Percentiles rank a stretch among this genome's conserved stretches.
Evolutionary conservation across 2,113 vertebrate species (phyloP).

Genomic region (Macrotis lagotis): DNA sequence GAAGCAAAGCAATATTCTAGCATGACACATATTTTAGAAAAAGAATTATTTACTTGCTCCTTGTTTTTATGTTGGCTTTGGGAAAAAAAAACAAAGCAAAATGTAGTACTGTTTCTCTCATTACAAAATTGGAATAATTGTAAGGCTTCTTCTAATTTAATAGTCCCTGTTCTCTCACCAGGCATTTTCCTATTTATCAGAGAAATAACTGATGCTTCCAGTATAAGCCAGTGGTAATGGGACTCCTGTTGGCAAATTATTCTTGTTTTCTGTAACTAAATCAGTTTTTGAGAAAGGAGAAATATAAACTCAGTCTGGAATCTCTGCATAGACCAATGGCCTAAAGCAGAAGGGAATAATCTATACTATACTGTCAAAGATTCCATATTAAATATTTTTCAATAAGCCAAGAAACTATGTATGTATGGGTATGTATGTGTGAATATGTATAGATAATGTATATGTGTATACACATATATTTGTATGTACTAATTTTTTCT

Average conservation of each 20-base stretch:
- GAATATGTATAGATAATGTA: neutral
- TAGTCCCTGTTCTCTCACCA: neutral
- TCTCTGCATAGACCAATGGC: slow-evolving; percentile 58
- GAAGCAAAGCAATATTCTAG: slow-evolving; percentile 1
- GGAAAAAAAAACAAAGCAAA: neutral
- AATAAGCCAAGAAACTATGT: neutral
- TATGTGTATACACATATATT: neutral
- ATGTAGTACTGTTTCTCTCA: neutral
- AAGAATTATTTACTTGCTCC: neutral
- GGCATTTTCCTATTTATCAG: slow-evolving; percentile 3
- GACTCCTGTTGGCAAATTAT: slow-evolving; percentile 49
- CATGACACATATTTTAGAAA: slow-evolving; percentile 32
- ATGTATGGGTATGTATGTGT: neutral
- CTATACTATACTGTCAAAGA: neutral
- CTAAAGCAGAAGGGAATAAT: neutral
- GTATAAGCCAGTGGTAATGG: slow-evolving; percentile 46
- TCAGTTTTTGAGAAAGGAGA: slow-evolving; percentile 41
- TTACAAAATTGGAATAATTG: slow-evolving; percentile 30
- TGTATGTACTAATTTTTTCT: neutral
- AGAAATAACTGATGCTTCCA: slow-evolving; percentile 36
- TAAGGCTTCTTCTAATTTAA: slow-evolving; percentile 15
- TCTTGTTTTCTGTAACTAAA: slow-evolving; percentile 57
- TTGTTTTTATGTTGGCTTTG: neutral
- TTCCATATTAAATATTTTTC: neutral
- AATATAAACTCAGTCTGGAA: neutral